These are phyloP conservation scores for Nasonia vitripennis DNA, from an alignment of 1,140 invertebrate species.

Conservation along the genomic window DNA sequence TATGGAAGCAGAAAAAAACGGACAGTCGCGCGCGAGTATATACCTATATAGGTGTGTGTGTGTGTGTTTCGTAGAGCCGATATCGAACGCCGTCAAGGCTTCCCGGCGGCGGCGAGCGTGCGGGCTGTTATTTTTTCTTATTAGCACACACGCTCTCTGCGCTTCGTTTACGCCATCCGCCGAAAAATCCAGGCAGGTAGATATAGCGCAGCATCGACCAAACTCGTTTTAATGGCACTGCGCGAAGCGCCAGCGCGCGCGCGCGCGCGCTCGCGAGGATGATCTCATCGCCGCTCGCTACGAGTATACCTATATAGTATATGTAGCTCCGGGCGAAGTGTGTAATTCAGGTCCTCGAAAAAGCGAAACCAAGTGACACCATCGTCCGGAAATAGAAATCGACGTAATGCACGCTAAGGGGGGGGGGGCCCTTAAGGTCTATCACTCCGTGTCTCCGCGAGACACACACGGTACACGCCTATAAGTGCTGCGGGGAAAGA, in stretches of 20 bases:
- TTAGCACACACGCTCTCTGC: neutral
- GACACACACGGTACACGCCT: conserved; percentile 18
- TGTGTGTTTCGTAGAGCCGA: neutral
- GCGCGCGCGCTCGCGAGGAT: too few species aligned
- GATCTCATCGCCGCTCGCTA: conserved; percentile 46
- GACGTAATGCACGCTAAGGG: too few species aligned
- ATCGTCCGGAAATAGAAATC: conserved; percentile 55
- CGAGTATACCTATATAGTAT: neutral
- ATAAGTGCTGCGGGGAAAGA: too few species aligned
- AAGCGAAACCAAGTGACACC: conserved; percentile 52
- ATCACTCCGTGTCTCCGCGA: neutral
- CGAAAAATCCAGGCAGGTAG: neutral
- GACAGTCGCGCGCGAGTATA: neutral
- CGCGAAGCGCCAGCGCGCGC: neutral
- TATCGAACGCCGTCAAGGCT: neutral
- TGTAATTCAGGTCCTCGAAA: conserved; percentile 42
- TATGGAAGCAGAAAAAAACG: neutral
- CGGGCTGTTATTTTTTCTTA: neutral
- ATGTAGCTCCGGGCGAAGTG: neutral
- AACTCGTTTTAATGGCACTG: conserved; percentile 38
- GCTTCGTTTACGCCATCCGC: neutral
- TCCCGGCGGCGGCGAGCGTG: neutral
- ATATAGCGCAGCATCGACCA: conserved; percentile 33
- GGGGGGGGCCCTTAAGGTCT: neutral
- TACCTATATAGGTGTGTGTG: neutral